Conservation (phyloP, 2,113 vertebrate genomes). For the Elgaria multicarinata region DNA sequence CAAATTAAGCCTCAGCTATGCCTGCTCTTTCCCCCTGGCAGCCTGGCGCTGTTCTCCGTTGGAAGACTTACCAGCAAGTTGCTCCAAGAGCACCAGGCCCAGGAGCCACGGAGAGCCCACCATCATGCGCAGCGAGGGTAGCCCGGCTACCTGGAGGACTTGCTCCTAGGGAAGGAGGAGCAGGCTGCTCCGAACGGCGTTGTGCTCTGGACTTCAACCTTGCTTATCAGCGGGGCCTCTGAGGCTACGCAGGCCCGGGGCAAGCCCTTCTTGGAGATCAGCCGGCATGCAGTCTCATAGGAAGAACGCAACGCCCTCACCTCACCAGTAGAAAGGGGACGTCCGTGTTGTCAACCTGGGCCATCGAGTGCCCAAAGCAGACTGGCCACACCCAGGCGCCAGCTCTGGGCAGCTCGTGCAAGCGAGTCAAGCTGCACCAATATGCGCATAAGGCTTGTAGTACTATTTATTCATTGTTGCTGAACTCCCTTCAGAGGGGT, state of each 20-base stretch:
- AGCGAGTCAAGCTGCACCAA: background rate
- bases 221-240: background rate
- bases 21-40: background rate
- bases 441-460: no score
- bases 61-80: constrained; percentile 49
- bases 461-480: no score
- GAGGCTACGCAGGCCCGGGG: background rate
- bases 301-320: no score
- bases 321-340: background rate
- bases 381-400: rapidly evolving
- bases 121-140: constrained; percentile 30
- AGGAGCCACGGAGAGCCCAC: rapidly evolving
- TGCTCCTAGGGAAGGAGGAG: rapidly evolving
- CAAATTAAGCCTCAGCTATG: background rate
- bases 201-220: constrained; percentile 62
- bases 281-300: no score
- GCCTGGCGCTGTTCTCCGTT: background rate
- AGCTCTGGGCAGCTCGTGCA: background rate
- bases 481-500: no score
- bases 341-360: no score
- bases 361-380: background rate
- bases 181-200: constrained; percentile 9
- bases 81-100: constrained; percentile 11
- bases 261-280: rapidly evolving
- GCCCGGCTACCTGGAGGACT: rapidly evolving